Evolutionary conservation across 2,113 vertebrate genomes (phyloP).

Genomic region (Trinectes maculatus): DNA sequence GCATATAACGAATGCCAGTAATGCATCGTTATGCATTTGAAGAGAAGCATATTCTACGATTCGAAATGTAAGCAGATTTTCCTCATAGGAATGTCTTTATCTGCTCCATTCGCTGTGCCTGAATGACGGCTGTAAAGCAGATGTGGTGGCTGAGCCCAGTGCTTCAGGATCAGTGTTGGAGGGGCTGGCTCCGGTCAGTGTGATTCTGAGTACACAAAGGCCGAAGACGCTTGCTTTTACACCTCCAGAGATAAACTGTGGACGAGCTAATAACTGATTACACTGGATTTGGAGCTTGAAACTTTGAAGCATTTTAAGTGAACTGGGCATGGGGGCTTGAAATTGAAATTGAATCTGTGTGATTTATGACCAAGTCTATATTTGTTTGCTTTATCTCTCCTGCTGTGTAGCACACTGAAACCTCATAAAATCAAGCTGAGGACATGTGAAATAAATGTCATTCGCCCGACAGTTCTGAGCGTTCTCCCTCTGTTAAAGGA

Average conservation of each 20-base stretch:
- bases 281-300: constrained; percentile 41
- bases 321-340: constrained; percentile 28
- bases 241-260: constrained; percentile 3
- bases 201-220: constrained; percentile 35
- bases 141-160: constrained; percentile 13
- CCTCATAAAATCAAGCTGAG: constrained; percentile 27
- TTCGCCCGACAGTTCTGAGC: not conserved
- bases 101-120: constrained; percentile 29
- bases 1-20: constrained; percentile 21
- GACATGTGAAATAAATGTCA: constrained; percentile 32
- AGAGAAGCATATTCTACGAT: constrained; percentile 20
- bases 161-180: constrained; percentile 38
- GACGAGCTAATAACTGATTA: constrained; percentile 30
- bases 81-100: constrained; percentile 48
- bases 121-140: constrained; percentile 12
- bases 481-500: constrained; percentile 31
- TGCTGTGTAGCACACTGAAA: constrained; percentile 42
- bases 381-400: constrained; percentile 47
- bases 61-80: constrained; percentile 44
- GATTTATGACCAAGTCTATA: constrained; percentile 46
- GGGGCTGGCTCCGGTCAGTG: constrained; percentile 50
- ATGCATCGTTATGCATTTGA: constrained; percentile 49
- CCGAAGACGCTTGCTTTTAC: constrained; percentile 4
- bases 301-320: constrained; percentile 34
- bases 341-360: constrained; percentile 55